Base-by-base conservation (phyloP, 1,140 invertebrate genomes). In the Ips nitidus region DNA sequence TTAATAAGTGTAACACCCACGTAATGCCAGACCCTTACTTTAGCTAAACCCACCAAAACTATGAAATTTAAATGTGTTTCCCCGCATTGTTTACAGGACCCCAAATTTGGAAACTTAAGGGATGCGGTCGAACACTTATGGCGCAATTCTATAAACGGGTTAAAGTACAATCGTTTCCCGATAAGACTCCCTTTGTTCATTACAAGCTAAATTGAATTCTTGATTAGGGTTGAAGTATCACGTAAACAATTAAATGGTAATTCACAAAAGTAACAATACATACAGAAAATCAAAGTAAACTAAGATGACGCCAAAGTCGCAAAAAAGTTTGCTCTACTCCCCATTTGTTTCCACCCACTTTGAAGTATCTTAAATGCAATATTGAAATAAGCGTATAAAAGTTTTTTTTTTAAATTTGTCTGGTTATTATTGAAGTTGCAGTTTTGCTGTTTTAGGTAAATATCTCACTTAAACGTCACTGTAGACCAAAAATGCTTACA, bases 161-260 rank as follows among this genome's bases (percentile, higher is more conserved):
- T 61, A 61, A 6, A 61, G 59, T 64, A 22, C 61, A 64, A 64
- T 64, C 61, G 61, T 41, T 52, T 53, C 40, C 61, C 37, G 61
- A 64, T 64, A 64, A 64, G 61, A 64, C 50, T n/a, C 61, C 50
- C 50, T 64, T 64, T 64, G 50, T 62, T 62, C 59, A 62, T 50
- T 62, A 62, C 7, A 22, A 37, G 41, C 36, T 62, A 1, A 38
- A 58, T 45, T 50, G 59, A 47, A 61, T 61, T 61, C 42, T 47
- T 61, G 37, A 61, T 61, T 61, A 61, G 45, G 59, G 41, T 61
- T 61, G 52, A 55, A 55, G 56, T 58, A 41, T 41, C 38, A 42
- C 38, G 4, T 42, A 59, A 40, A 40, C 57, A 59, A 36, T 59
- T 40, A 7, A 41, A 59, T 59, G 8, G 8, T 59, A 59, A 59